A percentile compares a stretch with the other conserved stretches of the same genome.
Evolutionary conservation across 2,797 vertebrate genomes (phyloP).

Genomic region (Anisognathus igniventris): DNA sequence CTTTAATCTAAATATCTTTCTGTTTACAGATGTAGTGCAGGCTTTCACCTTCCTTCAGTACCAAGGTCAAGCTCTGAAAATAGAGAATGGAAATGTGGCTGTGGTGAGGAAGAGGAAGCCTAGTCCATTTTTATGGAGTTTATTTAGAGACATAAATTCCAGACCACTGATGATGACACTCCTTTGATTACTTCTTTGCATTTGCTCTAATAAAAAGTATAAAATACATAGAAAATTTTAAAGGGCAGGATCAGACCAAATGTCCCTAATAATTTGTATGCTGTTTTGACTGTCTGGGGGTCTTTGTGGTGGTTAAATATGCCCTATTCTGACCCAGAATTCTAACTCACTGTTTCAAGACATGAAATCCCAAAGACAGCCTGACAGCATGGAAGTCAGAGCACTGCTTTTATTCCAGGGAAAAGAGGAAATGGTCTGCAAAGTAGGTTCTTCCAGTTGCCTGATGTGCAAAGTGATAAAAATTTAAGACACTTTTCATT

Average conservation of each 20-base stretch:
- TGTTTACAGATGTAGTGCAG: not conserved
- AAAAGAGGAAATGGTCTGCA: not conserved
- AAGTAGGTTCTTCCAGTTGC: not conserved
- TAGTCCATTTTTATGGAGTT: not conserved
- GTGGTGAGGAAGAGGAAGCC: not conserved
- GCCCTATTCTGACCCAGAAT: not conserved
- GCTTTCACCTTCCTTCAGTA: not conserved
- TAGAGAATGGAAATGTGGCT: not conserved
- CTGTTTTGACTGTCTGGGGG: not conserved
- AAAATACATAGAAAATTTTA: not conserved
- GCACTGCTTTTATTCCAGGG: not conserved
- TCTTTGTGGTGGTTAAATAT: not conserved
- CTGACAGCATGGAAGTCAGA: not conserved
- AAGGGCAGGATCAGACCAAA: not conserved
- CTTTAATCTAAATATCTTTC: not conserved
- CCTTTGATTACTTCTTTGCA: not conserved
- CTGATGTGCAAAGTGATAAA: not conserved
- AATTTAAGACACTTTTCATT: constrained; percentile 12
- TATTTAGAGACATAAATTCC: not conserved
- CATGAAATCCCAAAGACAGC: not conserved
- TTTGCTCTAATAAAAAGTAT: not conserved
- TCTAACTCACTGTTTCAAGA: not conserved
- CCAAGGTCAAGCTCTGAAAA: not conserved
- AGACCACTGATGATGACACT: not conserved
- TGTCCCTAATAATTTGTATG: not conserved